A percentile compares a stretch with the other conserved stretches of the same genome.
Conservation (phyloP, 2,113 vertebrate genomes). For the Neopipo cinnamomea region DNA sequence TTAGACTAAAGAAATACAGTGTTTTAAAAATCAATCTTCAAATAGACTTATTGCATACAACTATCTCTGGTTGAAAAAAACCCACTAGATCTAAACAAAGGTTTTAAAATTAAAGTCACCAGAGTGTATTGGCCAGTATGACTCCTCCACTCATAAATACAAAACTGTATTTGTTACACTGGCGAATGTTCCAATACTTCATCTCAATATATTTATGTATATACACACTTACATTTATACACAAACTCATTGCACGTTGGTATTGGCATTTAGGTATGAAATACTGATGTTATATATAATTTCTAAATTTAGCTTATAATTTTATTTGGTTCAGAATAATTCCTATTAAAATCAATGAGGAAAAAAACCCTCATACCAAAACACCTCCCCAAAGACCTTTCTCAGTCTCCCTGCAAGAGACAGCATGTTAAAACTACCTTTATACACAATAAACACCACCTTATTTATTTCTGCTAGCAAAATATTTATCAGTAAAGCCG, state of each 20-base stretch:
- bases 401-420: background rate
- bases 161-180: background rate
- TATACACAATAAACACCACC: background rate
- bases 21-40: background rate
- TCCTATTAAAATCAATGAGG: background rate
- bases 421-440: background rate
- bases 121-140: background rate
- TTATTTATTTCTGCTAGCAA: background rate
- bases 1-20: background rate
- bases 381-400: background rate
- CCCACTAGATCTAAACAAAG: background rate
- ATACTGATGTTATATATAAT: background rate
- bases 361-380: background rate
- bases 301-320: background rate
- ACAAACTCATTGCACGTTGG: background rate
- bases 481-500: background rate
- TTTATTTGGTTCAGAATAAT: background rate
- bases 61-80: background rate
- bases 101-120: background rate
- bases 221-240: background rate
- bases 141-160: background rate
- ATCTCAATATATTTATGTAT: background rate
- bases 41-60: background rate
- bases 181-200: background rate
- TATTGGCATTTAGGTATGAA: background rate